Base-by-base conservation (phyloP, 1,140 invertebrate genomes). In the Pemphigus obesinymphae region DNA sequence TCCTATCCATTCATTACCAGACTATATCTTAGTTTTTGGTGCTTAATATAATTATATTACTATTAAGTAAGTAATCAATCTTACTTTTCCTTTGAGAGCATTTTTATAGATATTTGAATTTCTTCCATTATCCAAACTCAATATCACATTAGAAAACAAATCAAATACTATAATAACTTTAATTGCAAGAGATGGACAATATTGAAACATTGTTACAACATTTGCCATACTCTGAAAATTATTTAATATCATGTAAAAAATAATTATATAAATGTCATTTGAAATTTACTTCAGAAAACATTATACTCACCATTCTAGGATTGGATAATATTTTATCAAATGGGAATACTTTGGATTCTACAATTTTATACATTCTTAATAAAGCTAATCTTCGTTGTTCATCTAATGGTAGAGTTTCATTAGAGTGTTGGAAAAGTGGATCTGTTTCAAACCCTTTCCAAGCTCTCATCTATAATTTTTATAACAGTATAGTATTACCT, bases 401-500 rank as follows among this genome's bases (percentile, higher is more conserved):
- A 82, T 96, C 93, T n/a, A 94, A 86, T 15, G 90, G 89, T n/a
- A 88, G 88, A 20, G 76, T 80, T 37, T 82, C 80, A 15, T 82
- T 40, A 0, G 73, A 50, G 34, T 84, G 89, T 82, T 89, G 88
- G 86, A 98, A 98, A 0, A 93, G 85, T 8, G 94, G 92, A 86
- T 96, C 93, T n/a, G 89, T 91, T 87, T 95, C 91, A 48, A 98
- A 86, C 6, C 91, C 91, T 34, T 91, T 90, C 92, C 93, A 97
- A 83, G 97, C 88, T 86, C 91, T 91, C 85, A 94, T 90, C 95
- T 97, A 86, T 50, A 90, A 88, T 73, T 4, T n/a, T 3, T 72
- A 82, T 29, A 68, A 26, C 13, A 23, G 17, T 11, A 70, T 3
- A 26, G 13, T 2, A 40, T 70, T 40, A 15, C n/a, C n/a, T n/a